A percentile compares a stretch with the other conserved stretches of the same genome.
Conservation (phyloP, 2,888 invertebrate species). For the Platycheirus rosarum region DNA sequence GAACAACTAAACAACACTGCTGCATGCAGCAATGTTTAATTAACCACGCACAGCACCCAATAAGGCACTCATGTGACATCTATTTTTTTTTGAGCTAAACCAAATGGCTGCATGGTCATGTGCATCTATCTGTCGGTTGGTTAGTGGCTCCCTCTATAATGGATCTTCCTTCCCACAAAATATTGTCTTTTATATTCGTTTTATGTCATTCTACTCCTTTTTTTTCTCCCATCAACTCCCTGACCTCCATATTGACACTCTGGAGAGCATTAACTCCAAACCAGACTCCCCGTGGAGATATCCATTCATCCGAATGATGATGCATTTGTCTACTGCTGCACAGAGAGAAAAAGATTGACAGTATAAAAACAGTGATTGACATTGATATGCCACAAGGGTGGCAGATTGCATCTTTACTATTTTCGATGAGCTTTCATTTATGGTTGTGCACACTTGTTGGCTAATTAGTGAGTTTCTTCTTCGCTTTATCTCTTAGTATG, state of each 20-base stretch:
- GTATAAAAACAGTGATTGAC: conserved; percentile 60
- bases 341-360: conserved; percentile 49
- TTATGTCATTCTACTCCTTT: conserved; percentile 21
- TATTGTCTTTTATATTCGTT: conserved; percentile 27
- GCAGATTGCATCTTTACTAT: conserved; percentile 63
- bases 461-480: conserved; percentile 52
- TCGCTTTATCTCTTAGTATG: conserved; percentile 20
- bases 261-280: conserved; percentile 56
- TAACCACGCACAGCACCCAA: conserved; percentile 54
- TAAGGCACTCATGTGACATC: conserved; percentile 22
- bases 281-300: conserved; percentile 29
- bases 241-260: conserved; percentile 64
- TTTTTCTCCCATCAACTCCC: conserved; percentile 48
- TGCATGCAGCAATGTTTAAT: conserved; percentile 65
- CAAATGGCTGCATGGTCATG: conserved; percentile 50
- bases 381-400: conserved; percentile 70
- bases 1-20: conserved; percentile 39
- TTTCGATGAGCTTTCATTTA: conserved; percentile 29
- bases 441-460: conserved; percentile 38
- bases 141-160: conserved; percentile 18
- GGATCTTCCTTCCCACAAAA: neutral
- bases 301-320: conserved; percentile 28
- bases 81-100: conserved; percentile 43
- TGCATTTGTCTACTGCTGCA: neutral
- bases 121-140: conserved; percentile 47